Base-by-base conservation (phyloP, 2,113 vertebrate species). In the Lophura nycthemera region DNA sequence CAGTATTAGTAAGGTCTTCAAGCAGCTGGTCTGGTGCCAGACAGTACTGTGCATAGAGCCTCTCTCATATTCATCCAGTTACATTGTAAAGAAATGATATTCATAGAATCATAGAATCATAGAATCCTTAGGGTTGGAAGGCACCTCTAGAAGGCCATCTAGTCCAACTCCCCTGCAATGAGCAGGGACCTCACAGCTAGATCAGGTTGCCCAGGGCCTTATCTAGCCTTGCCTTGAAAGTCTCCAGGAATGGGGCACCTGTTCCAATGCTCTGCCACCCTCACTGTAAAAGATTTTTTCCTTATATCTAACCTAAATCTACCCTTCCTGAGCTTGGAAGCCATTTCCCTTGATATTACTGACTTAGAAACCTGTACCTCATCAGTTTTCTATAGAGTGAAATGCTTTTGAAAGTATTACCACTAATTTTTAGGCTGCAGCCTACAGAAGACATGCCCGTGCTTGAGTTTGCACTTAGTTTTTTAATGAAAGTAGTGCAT, bases 371-470 rank as follows among this genome's bases (percentile, higher is more conserved):
- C 36, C 36, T 75, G 25, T 56, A 36, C 12, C 34, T 82, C n/a
- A 30, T 42, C 84, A 66, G 69, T 70, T 91, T 77, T 38, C 85
- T 50, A 7, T 9, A n/a, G 8, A 50, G 8, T 47, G 47, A 91
- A 83, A 54, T 70, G 64, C 24, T 89, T 59, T 83, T 54, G 34
- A 70, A 93, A 48, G 13, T 19, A 63, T 22, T 76, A 25, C 66
- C 18, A 25, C 38, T 66, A 48, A 29, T 59, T 69, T 48, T 83
- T 59, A 56, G 65, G 24, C 18, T 71, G 16, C 11, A 63, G 40
- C 48, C 48, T 77, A 8, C 45, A 79, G 74, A 77, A 64, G 57
- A 36, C 2, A 0, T 61, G 34, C 1, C 38, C 0, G 0, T 8
- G 11, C 34, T 52, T 27, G 32, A 61, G 40, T 45, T 89, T 36